A percentile compares a stretch with the other conserved stretches of the same genome.
Evolutionary conservation across 2,888 invertebrate genomes (phyloP).

Genomic region (Phorcus lineatus): DNA sequence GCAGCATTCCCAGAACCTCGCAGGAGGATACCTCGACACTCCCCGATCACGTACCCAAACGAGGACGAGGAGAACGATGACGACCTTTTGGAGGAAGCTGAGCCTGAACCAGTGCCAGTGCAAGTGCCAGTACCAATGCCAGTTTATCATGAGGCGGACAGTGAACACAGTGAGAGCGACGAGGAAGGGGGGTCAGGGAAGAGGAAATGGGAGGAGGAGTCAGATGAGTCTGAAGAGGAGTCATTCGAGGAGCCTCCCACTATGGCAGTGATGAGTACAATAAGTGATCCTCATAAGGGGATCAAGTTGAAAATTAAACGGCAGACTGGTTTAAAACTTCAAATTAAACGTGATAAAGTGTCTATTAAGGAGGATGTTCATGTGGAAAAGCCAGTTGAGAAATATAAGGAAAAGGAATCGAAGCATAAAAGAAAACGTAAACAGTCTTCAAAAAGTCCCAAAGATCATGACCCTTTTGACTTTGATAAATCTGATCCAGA

Average conservation of each 20-base stretch:
- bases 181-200: conserved; percentile 27
- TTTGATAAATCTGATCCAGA: conserved; percentile 49
- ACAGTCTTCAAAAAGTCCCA: conserved; percentile 17
- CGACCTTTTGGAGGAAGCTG: conserved; percentile 31
- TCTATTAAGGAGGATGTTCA: background rate
- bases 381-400: conserved; percentile 8
- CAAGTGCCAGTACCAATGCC: conserved; percentile 18
- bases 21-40: background rate
- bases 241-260: conserved; percentile 13
- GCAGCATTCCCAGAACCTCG: background rate
- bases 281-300: conserved; percentile 71
- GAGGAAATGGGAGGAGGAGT: conserved; percentile 29
- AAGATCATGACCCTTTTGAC: conserved; percentile 43
- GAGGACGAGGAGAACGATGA: conserved; percentile 33
- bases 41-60: conserved; percentile 32
- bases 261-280: conserved; percentile 52
- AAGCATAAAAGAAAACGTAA: conserved; percentile 38
- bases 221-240: conserved; percentile 28
- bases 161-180: conserved; percentile 25
- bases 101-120: conserved; percentile 26
- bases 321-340: conserved; percentile 26
- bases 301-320: conserved; percentile 74
- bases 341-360: conserved; percentile 13
- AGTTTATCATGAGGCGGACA: conserved; percentile 21
- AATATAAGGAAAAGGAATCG: conserved; percentile 37